Conservation (phyloP, 2,113 vertebrate species). For the Gopherus evgoodei region DNA sequence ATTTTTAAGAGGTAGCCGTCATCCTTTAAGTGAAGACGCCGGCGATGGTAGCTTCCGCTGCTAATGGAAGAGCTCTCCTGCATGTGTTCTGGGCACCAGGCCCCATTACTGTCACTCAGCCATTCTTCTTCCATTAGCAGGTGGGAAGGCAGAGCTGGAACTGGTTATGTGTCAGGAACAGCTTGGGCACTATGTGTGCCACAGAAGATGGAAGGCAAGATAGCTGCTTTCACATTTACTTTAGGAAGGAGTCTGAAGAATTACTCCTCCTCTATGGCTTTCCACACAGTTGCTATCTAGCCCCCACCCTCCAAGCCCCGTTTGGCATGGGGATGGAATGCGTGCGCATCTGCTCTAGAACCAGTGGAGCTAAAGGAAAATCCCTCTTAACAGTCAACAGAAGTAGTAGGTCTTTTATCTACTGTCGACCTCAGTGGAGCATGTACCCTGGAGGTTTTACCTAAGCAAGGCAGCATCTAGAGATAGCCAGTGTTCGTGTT, state of each 20-base stretch:
- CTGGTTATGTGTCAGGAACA: not conserved
- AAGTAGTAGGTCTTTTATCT: not conserved
- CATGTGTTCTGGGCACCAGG: not conserved
- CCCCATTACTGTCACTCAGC: not conserved
- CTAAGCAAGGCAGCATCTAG: not conserved
- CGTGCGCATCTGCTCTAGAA: not conserved
- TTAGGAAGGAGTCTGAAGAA: not conserved
- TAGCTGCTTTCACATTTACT: not conserved
- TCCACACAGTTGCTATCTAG: not conserved
- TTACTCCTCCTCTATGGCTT: not conserved
- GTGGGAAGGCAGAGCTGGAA: not conserved
- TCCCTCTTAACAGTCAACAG: not conserved
- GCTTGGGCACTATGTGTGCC: not conserved
- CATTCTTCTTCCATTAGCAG: not conserved
- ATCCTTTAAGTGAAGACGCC: not conserved
- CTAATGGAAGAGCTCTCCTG: not conserved
- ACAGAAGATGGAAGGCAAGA: conserved; percentile 11
- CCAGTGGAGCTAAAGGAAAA: not conserved
- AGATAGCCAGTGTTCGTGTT: not conserved
- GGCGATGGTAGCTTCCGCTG: not conserved
- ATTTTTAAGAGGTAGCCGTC: not conserved
- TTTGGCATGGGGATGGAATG: not conserved
- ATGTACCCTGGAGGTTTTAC: not conserved
- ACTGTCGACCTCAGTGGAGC: not conserved
- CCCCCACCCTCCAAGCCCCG: no score